Base-by-base conservation (phyloP, 2,113 vertebrate species). In the Triplophysa rosa region DNA sequence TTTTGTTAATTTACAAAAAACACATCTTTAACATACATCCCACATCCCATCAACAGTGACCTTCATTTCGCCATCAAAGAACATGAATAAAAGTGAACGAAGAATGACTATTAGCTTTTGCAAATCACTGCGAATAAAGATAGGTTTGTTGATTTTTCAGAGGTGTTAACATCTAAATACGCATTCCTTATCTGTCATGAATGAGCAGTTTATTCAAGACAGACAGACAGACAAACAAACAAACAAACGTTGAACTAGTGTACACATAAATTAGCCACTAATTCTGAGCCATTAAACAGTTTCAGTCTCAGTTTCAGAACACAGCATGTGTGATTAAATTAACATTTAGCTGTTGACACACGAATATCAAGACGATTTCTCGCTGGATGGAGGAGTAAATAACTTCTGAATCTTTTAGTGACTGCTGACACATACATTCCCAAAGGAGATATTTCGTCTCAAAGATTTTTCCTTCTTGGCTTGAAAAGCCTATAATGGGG, bases 291-390 rank as follows among this genome's bases (percentile, higher is more conserved):
- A 52, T 52, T 52, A 56, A 70, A 70, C 17, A n/a, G 68, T 71
- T 71, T 37, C 47, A 52, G 47, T 56, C 11, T 70, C 67, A 54
- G 47, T 37, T 56, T 19, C 49, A 56, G 29, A 19, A 58, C 68
- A 33, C 68, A 58, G 52, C 68, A 58, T 71, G 68, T 14, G 29
- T 56, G 68, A 56, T 23, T 58, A 4, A 71, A 71, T 71, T 71
- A 71, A n/a, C 6, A 71, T 71, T 71, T n/a, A 21, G 6, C 49
- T 70, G 52, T 71, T 14, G 9, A 71, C 49, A 56, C 26, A 37
- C 29, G 26, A 29, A 69, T 29, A n/a, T 17, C 45, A 19, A 49
- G 42, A 68, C 0, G 42, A 2, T 67, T 42, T 67, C 8, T 10
- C 16, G 24, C 23, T 29, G 16, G 23, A n/a, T 70, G 67, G 49